Evolutionary conservation across 1,140 invertebrate species (phyloP).

Genomic region (Drosophila sechellia): DNA sequence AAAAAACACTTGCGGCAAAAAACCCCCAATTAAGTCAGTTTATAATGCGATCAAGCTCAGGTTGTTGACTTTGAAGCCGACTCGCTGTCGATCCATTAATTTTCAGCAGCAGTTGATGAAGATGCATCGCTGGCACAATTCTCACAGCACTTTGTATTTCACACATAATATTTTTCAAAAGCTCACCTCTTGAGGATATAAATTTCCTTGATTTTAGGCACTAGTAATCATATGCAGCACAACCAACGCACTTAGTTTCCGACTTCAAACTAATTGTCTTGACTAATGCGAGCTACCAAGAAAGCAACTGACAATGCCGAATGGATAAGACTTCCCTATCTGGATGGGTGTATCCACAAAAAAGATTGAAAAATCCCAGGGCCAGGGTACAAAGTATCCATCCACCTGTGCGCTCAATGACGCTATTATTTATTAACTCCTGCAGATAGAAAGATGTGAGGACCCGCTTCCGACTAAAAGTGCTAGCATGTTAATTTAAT

Average conservation of each 20-base stretch:
- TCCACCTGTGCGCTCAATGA: conserved; percentile 22
- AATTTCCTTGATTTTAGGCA: background rate
- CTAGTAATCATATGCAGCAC: background rate
- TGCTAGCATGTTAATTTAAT: conserved; percentile 53
- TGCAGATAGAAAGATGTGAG: conserved; percentile 46
- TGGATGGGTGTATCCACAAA: conserved; percentile 16
- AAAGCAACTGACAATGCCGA: conserved; percentile 11
- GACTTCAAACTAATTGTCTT: conserved; percentile 15
- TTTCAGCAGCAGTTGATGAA: conserved; percentile 9
- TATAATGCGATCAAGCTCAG: conserved; percentile 31
- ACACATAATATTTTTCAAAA: conserved; percentile 2
- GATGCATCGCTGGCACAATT: conserved; percentile 1
- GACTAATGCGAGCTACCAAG: conserved; percentile 2
- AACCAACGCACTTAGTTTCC: conserved; percentile 8
- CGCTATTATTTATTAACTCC: conserved; percentile 52
- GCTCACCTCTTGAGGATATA: conserved; percentile 27
- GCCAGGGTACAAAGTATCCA: conserved; percentile 26
- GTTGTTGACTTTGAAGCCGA: conserved; percentile 45
- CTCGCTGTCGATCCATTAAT: conserved; percentile 22
- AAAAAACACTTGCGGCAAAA: conserved; percentile 43
- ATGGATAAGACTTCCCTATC: conserved; percentile 36
- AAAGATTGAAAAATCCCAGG: conserved; percentile 4
- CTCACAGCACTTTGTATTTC: conserved; percentile 24
- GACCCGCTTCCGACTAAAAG: conserved; percentile 20
- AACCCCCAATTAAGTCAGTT: conserved; percentile 34